These are phyloP conservation scores for Pheosia tremula DNA, from an alignment of 2,888 invertebrate genomes.

Conservation along the genomic window DNA sequence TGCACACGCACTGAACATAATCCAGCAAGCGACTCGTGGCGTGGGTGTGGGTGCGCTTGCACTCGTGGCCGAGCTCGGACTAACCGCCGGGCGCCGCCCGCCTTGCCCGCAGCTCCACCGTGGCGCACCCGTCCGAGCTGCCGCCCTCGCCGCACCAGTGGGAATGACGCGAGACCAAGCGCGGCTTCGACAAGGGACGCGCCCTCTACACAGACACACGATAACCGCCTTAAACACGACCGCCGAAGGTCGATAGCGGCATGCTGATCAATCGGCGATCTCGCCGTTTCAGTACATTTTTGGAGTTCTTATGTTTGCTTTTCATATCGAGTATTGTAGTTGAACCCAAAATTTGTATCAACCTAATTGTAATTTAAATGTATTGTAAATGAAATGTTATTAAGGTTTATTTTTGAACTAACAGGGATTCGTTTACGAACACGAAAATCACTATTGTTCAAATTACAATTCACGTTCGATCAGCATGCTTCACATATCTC, in stretches of 20 bases:
- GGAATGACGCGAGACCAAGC: conserved; percentile 90
- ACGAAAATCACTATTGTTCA: background rate
- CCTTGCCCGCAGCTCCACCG: conserved; percentile 93
- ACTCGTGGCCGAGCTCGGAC: background rate
- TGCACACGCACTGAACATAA: conserved; percentile 8
- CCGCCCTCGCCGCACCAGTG: conserved; percentile 99
- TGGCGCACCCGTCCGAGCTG: conserved; percentile 98
- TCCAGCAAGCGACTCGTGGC: conserved; percentile 44
- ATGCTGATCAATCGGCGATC: conserved; percentile 6
- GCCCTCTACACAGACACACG: conserved; percentile 59
- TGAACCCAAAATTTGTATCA: too few relatives aligned
- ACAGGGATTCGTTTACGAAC: too few relatives aligned
- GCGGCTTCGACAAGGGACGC: conserved; percentile 63
- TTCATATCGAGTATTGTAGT: too few relatives aligned
- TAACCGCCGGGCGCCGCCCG: conserved; percentile 3
- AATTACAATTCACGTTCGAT: conserved; percentile 16
- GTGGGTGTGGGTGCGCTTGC: conserved; percentile 51
- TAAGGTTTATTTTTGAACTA: too few relatives aligned
- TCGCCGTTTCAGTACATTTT: background rate
- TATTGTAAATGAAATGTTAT: too few relatives aligned
- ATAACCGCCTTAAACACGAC: conserved; percentile 38
- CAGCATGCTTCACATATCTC: conserved; percentile 14
- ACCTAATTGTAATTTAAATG: too few relatives aligned
- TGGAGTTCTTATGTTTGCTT: background rate
- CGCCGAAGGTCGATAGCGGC: conserved; percentile 8